Percentiles rank a stretch among this genome's conserved stretches.
Evolutionary conservation across 2,888 invertebrate genomes (phyloP).

Genomic region (Entomobrya proxima): DNA sequence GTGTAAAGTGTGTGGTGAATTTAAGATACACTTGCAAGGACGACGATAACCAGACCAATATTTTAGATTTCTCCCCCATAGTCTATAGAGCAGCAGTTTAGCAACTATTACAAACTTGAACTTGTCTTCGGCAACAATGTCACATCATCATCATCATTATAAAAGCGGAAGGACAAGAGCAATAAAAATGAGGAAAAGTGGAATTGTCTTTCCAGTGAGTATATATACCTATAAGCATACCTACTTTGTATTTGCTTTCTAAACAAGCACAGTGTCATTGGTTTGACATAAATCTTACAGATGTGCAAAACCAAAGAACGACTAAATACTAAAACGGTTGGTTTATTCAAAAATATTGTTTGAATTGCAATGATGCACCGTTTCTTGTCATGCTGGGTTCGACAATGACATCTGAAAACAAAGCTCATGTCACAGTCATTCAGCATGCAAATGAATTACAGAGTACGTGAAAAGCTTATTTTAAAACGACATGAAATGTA

Average conservation of each 20-base stretch:
- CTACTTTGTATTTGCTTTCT: not conserved
- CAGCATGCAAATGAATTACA: not conserved
- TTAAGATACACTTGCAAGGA: slow-evolving; percentile 34
- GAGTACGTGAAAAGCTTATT: slow-evolving; percentile 1
- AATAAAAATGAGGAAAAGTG: slow-evolving; percentile 42
- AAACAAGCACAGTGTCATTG: not conserved
- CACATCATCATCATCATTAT: slow-evolving; percentile 13
- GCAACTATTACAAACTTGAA: slow-evolving; percentile 19
- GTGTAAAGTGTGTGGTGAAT: not conserved
- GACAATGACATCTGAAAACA: slow-evolving; percentile 12
- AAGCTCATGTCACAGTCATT: slow-evolving; percentile 15
- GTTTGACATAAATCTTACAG: not conserved
- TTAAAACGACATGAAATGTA: not conserved
- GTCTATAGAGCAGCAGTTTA: not conserved
- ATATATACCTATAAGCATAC: slow-evolving; percentile 1
- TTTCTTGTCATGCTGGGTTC: slow-evolving; percentile 6
- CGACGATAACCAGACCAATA: slow-evolving; percentile 25
- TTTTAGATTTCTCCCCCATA: not conserved
- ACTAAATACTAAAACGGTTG: not conserved
- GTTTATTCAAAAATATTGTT: not conserved
- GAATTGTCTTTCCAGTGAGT: slow-evolving; percentile 30
- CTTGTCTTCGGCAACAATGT: slow-evolving; percentile 15
- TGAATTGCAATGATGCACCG: not conserved
- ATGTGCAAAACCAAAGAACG: too few relatives aligned
- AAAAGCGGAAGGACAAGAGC: slow-evolving; percentile 50